These are phyloP conservation scores for Camelus bactrianus DNA, from an alignment of 2,113 vertebrate genomes.

Conservation along the genomic window DNA sequence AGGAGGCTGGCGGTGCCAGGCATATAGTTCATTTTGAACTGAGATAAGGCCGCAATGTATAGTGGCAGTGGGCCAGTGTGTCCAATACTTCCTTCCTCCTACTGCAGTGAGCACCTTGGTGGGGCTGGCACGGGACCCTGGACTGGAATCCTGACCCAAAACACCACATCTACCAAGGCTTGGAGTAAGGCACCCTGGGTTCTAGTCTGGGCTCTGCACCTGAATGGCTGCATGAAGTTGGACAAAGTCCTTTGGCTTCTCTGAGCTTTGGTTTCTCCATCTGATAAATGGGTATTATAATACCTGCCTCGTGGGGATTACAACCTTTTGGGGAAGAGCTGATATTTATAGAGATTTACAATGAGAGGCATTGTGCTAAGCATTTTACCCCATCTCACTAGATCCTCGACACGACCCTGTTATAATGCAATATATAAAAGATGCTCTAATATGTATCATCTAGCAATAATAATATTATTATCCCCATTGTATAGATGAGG, in stretches of 20 bases:
- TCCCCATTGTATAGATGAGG: neutral
- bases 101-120: conserved; percentile 48
- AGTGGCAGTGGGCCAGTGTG: neutral
- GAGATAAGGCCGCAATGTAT: neutral
- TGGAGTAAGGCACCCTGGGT: rapidly evolving
- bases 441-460: no score
- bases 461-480: no score
- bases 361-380: neutral
- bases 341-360: no score
- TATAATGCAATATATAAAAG: neutral
- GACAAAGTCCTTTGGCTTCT: neutral
- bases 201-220: neutral
- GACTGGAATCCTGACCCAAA: neutral
- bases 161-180: neutral
- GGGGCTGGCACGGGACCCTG: conserved; percentile 22
- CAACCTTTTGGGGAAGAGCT: neutral
- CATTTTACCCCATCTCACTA: rapidly evolving
- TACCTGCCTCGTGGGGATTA: neutral
- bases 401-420: neutral
- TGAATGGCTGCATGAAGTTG: neutral
- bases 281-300: neutral
- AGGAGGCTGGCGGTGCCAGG: conserved; percentile 98
- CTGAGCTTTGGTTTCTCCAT: neutral
- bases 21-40: conserved; percentile 94
- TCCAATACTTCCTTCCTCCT: neutral